Evolutionary conservation across 2,888 invertebrate species (phyloP), one percentile per base, ranked within the genome.

Genomic region (Nymphalis c-album): DNA sequence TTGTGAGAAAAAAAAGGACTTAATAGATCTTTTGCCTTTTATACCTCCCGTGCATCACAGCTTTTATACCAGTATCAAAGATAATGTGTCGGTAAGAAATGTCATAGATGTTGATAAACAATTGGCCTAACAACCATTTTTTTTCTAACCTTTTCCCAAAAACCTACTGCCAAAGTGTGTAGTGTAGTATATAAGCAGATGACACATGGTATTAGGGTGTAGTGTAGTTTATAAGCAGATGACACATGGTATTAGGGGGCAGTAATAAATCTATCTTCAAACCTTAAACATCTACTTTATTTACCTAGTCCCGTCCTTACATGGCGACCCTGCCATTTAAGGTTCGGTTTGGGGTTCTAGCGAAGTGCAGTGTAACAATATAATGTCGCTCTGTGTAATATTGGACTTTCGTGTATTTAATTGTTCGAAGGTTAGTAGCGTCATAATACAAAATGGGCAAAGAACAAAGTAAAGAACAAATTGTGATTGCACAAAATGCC

Each of bases 11-110:
- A 40, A 40, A 40, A 40, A 40, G 40, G 40, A 40, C 40, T 40
- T 51, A 59, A 22, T 59, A 59, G 45, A 45, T 46, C 59, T 59
- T 59, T 59, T 59, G 59, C 59, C 45, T 59, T 58, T 58, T 58
- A 58, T 58, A 58, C 40, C 59, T 59, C 20, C 59, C 46, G 22
- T 46, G 46, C 59, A 46, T 59, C 46, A 59, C 46, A 46, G 46
- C 59, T 59, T 59, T 59, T 59, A 59, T 59, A 46, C 22, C 16
- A 46, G 20, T 59, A 59, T 59, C 58, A 57, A 63, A 65, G 63
- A 68, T 64, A 66, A 60, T 60, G 48, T 26, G 26, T 26, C 26
- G 26, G 26, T 26, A 26, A 26, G 26, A 26, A 26, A 57, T 57
- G 57, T 22, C 57, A 31, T 57, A 57, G 57, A 57, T 57, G 57